A percentile compares a stretch with the other conserved stretches of the same genome.
Evolutionary conservation across 2,797 vertebrate species (phyloP).

Genomic region (Rhinophrynus dorsalis): DNA sequence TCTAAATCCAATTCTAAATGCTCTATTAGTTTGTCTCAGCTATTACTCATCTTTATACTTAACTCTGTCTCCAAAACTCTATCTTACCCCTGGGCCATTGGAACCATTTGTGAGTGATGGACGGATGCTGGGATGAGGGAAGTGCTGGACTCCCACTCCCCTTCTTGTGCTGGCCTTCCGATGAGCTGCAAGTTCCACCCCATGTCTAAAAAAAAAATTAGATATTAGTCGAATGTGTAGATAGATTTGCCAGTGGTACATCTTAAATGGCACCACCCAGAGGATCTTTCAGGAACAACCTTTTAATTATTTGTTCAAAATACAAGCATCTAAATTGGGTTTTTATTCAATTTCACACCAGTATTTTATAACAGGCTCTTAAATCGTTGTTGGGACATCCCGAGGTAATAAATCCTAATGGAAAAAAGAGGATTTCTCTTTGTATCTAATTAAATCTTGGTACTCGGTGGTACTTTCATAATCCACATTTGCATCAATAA

Average conservation of each 20-base stretch:
- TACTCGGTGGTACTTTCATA: constrained; percentile 85
- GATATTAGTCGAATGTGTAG: not conserved
- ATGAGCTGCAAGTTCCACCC: not conserved
- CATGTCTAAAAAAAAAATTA: not conserved
- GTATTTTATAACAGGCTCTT: constrained; percentile 59
- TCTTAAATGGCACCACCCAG: constrained; percentile 26
- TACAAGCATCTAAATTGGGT: constrained; percentile 58
- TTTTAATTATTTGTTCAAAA: constrained; percentile 60
- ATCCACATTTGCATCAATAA: constrained; percentile 73
- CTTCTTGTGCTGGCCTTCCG: too few species aligned
- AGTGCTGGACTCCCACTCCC: too few species aligned
- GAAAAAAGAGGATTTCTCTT: constrained; percentile 72
- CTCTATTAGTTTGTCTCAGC: too few species aligned
- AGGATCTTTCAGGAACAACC: constrained; percentile 50
- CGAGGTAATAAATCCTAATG: constrained; percentile 61
- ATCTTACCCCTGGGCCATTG: too few species aligned
- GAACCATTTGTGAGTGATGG: too few species aligned
- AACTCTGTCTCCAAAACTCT: too few species aligned
- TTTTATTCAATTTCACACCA: constrained; percentile 52
- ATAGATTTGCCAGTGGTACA: not conserved
- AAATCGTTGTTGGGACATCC: constrained; percentile 54
- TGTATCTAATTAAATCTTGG: constrained; percentile 74
- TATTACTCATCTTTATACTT: too few species aligned
- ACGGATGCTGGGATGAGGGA: too few species aligned
- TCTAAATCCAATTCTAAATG: too few species aligned